phyloP scores from a whole-genome alignment of 2,888 invertebrate species.

The Plebejus melissa region DNA sequence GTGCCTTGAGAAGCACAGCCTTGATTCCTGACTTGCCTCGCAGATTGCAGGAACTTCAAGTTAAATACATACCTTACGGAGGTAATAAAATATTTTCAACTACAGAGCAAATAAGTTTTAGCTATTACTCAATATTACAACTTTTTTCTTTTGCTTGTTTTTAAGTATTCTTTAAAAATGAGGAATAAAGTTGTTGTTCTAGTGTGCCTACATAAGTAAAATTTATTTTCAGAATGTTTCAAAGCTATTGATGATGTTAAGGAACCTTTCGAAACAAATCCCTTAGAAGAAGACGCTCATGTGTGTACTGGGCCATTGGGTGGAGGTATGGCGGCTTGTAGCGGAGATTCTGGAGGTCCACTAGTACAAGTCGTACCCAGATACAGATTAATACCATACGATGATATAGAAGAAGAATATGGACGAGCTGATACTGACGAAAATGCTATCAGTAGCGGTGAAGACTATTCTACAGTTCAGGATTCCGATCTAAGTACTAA shows the following conservation, averaged over 20 bases:
- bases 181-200: not conserved
- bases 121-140: too few relatives aligned
- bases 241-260: constrained; percentile 56
- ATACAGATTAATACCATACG: constrained; percentile 31
- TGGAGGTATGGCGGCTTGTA: constrained; percentile 74
- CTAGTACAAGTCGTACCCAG: constrained; percentile 52
- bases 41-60: constrained; percentile 65
- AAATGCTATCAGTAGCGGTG: constrained; percentile 29
- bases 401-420: constrained; percentile 35
- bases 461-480: constrained; percentile 34
- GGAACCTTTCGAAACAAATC: constrained; percentile 56
- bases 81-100: constrained; percentile 47
- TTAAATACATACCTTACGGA: constrained; percentile 56
- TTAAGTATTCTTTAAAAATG: too few relatives aligned
- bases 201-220: not conserved
- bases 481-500: constrained; percentile 30
- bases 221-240: constrained; percentile 56
- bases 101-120: too few relatives aligned
- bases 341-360: constrained; percentile 79
- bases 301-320: constrained; percentile 75
- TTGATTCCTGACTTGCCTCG: constrained; percentile 62
- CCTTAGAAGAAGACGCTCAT: constrained; percentile 62
- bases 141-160: too few relatives aligned
- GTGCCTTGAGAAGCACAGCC: constrained; percentile 56
- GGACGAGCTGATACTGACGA: constrained; percentile 9